A percentile compares a stretch with the other conserved stretches of the same genome.
Conservation (phyloP, 2,113 vertebrate genomes). For the Chaetura pelagica region DNA sequence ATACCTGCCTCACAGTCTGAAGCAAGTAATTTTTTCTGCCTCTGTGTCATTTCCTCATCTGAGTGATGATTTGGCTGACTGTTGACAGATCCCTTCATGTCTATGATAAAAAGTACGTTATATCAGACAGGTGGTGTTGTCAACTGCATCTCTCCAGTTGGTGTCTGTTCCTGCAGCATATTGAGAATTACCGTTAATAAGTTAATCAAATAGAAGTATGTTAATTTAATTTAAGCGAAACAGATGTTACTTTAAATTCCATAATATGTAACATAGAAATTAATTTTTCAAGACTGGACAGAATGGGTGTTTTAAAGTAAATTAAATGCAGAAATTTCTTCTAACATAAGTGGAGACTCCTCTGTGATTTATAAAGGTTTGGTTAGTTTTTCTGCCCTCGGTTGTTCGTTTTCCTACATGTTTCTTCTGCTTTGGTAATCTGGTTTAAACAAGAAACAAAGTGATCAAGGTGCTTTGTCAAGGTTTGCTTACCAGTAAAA, state of each 20-base stretch:
- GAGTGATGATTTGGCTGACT: slow-evolving; percentile 1
- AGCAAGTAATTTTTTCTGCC: background rate
- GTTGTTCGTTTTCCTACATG: background rate
- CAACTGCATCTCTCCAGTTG: slow-evolving; percentile 10
- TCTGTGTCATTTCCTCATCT: background rate
- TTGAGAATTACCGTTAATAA: slow-evolving; percentile 64
- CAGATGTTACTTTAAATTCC: slow-evolving; percentile 59
- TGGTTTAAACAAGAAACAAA: background rate
- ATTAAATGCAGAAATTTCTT: slow-evolving; percentile 16
- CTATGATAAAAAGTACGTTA: background rate
- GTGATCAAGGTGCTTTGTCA: background rate
- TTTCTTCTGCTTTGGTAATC: background rate
- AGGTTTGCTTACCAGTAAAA: background rate
- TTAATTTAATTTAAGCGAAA: slow-evolving; percentile 57
- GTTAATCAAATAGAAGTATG: slow-evolving; percentile 53
- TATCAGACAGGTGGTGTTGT: slow-evolving; percentile 62
- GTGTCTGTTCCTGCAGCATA: slow-evolving; percentile 46
- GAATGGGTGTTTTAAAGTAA: background rate
- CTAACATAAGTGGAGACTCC: background rate
- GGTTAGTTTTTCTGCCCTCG: background rate
- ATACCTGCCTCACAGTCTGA: background rate
- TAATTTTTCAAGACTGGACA: slow-evolving; percentile 24
- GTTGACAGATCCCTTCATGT: background rate
- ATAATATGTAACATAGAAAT: background rate
- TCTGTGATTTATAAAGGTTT: background rate